Percentiles rank a stretch among this genome's conserved stretches.
Conservation (phyloP, 2,113 vertebrate species). For the Danionella cerebrum region DNA sequence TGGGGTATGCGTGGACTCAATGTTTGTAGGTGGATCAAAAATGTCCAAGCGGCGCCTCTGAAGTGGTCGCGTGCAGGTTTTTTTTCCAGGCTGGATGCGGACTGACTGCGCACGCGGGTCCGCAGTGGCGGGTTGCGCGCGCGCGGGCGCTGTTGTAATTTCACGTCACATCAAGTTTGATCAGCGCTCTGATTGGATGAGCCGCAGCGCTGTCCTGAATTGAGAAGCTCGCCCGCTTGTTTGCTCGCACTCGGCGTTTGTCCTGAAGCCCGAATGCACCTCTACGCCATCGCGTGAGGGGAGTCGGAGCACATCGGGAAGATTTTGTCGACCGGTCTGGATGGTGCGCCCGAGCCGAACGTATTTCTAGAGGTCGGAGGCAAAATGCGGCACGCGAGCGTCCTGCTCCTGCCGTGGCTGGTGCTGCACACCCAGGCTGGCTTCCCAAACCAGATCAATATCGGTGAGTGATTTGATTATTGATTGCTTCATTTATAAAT, state of each 20-base stretch:
- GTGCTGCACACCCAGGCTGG: constrained; percentile 72
- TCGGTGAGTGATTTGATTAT: constrained; percentile 71
- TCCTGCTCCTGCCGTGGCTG: constrained; percentile 73
- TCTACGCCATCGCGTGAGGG: constrained; percentile 23
- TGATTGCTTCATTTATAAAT: background rate
- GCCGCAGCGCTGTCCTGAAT: constrained; percentile 28
- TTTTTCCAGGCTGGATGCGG: constrained; percentile 41
- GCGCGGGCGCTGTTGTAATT: constrained; percentile 67
- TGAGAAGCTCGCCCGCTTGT: background rate
- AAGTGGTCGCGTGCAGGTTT: constrained; percentile 10
- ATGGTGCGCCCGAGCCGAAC: constrained; percentile 72
- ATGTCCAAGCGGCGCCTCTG: background rate
- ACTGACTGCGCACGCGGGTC: constrained; percentile 48
- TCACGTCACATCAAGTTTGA: constrained; percentile 86
- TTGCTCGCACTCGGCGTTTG: background rate
- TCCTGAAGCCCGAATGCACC: background rate
- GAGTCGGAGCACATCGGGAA: constrained; percentile 53
- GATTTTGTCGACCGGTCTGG: constrained; percentile 65
- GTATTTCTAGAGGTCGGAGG: constrained; percentile 68
- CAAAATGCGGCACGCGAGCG: constrained; percentile 72
- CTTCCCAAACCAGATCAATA: constrained; percentile 96
- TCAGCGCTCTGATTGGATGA: constrained; percentile 75
- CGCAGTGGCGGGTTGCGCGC: constrained; percentile 56
- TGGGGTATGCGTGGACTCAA: background rate
- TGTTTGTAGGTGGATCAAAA: background rate